Conservation (phyloP, 2,888 invertebrate species). For the Portevinia maculata region DNA sequence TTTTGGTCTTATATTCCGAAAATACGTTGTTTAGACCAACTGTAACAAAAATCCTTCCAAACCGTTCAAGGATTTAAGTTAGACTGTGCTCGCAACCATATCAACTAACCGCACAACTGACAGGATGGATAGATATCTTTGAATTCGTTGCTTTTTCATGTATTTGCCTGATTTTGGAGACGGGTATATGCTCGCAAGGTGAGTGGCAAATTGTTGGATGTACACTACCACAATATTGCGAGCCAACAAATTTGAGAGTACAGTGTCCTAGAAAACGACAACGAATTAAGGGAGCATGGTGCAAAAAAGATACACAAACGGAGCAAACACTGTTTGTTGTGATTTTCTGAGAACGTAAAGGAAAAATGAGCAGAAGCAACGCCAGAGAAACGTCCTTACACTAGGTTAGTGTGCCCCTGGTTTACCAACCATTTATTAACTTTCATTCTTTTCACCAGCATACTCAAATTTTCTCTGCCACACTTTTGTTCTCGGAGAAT, state of each 20-base stretch:
- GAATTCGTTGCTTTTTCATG: constrained; percentile 49
- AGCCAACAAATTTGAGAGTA: constrained; percentile 64
- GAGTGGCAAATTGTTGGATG: constrained; percentile 74
- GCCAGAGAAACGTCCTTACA: constrained; percentile 40
- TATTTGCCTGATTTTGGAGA: constrained; percentile 68
- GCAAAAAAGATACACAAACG: constrained; percentile 43
- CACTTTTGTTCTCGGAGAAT: constrained; percentile 28
- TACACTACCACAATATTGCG: constrained; percentile 62
- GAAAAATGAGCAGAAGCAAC: constrained; percentile 55
- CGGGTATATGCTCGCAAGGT: constrained; percentile 58
- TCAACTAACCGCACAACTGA: constrained; percentile 71
- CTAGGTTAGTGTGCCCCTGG: constrained; percentile 67
- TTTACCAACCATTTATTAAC: constrained; percentile 11
- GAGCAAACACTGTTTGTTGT: constrained; percentile 63
- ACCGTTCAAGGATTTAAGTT: constrained; percentile 58
- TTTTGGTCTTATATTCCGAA: constrained; percentile 15
- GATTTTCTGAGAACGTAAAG: constrained; percentile 49
- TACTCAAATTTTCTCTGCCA: neutral
- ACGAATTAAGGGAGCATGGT: constrained; percentile 48
- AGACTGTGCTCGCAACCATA: constrained; percentile 66
- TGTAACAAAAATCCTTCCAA: constrained; percentile 47
- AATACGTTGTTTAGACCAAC: constrained; percentile 34
- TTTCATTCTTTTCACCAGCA: constrained; percentile 7
- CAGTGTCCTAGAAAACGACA: constrained; percentile 69
- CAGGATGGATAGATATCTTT: constrained; percentile 69